Conservation (phyloP, 2,113 vertebrate species). For the Saccopteryx leptura region DNA sequence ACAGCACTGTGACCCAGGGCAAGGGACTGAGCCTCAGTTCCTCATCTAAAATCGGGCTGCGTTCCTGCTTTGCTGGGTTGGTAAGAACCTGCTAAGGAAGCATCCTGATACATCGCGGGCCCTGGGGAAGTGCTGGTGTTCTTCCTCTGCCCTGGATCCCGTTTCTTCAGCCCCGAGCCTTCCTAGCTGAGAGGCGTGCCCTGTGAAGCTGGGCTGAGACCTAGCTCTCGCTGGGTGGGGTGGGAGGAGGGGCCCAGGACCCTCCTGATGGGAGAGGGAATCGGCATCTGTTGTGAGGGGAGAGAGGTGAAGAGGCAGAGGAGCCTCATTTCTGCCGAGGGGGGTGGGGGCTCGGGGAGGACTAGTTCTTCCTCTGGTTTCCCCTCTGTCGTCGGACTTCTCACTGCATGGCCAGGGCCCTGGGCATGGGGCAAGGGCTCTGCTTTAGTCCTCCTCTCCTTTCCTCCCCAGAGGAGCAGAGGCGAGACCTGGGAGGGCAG, state of each 20-base stretch:
- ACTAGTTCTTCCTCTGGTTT: background rate
- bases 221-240: background rate
- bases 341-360: background rate
- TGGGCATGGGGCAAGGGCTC: background rate
- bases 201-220: background rate
- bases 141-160: background rate
- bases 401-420: background rate
- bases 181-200: background rate
- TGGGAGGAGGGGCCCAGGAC: background rate
- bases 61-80: background rate
- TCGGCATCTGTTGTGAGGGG: background rate
- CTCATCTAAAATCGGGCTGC: background rate
- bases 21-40: background rate
- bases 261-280: background rate
- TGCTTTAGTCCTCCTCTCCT: background rate
- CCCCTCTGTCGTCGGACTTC: background rate
- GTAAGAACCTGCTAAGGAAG: too few species aligned
- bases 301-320: background rate
- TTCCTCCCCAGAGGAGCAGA: background rate
- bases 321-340: background rate
- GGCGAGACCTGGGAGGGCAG: background rate
- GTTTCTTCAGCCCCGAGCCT: background rate
- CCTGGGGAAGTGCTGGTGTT: background rate
- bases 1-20: background rate
- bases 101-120: background rate